These are phyloP conservation scores for Drosophila multiciliata DNA, from an alignment of 2,888 invertebrate species.

Conservation along the genomic window DNA sequence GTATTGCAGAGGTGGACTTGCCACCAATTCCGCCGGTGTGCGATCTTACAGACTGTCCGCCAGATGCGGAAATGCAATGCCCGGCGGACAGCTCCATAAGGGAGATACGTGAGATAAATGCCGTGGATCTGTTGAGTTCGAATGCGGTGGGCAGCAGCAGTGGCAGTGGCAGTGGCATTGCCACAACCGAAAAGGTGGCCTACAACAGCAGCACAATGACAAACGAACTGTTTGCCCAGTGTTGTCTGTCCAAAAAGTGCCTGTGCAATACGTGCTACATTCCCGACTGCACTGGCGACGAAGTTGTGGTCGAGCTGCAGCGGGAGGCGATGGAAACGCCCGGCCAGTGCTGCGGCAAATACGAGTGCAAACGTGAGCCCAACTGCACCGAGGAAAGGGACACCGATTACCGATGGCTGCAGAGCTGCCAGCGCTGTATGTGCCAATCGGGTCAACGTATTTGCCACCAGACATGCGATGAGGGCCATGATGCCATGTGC, in stretches of 20 bases:
- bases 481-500: conserved; percentile 78
- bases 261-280: conserved; percentile 83
- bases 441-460: conserved; percentile 79
- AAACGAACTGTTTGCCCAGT: conserved; percentile 76
- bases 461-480: conserved; percentile 83
- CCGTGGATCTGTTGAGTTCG: conserved; percentile 60
- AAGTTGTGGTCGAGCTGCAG: conserved; percentile 79
- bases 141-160: conserved; percentile 35
- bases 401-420: conserved; percentile 79
- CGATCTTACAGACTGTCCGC: conserved; percentile 81
- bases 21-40: conserved; percentile 71
- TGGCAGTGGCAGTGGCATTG: background rate
- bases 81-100: conserved; percentile 82
- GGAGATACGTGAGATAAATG: conserved; percentile 61
- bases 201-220: conserved; percentile 59
- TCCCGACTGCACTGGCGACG: conserved; percentile 74
- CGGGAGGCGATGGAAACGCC: conserved; percentile 81
- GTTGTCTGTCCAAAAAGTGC: conserved; percentile 82
- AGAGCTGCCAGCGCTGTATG: conserved; percentile 81
- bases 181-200: conserved; percentile 21
- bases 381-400: conserved; percentile 77
- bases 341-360: conserved; percentile 86
- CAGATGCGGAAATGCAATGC: conserved; percentile 78
- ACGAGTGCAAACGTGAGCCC: conserved; percentile 85
- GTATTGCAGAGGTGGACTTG: conserved; percentile 67